Conservation (phyloP, 2,797 vertebrate species). For the Arremon aurantiirostris region DNA sequence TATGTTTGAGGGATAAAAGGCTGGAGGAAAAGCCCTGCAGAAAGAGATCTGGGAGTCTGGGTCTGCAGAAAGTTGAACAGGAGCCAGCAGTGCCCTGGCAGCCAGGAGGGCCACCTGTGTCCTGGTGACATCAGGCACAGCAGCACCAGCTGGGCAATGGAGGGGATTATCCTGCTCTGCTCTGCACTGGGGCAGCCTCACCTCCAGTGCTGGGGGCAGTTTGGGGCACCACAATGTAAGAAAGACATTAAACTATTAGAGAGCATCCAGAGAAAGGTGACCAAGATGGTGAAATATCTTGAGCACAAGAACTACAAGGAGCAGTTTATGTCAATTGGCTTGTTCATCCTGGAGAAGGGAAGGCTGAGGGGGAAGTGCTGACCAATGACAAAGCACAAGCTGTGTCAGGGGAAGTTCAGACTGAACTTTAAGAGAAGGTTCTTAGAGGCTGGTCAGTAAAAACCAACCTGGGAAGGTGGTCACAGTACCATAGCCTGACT, state of each 20-base stretch:
- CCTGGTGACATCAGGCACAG: neutral
- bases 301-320: neutral
- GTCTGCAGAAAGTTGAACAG: fast-evolving
- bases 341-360: neutral
- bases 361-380: neutral
- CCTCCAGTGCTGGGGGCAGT: fast-evolving
- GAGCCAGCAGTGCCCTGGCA: neutral
- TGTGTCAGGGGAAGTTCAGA: neutral
- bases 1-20: neutral
- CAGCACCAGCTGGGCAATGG: fast-evolving
- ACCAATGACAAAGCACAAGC: no score
- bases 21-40: neutral
- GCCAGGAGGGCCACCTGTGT: fast-evolving
- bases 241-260: neutral
- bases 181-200: fast-evolving
- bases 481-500: neutral
- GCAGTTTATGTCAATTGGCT: neutral
- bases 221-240: neutral
- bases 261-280: neutral
- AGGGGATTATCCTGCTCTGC: fast-evolving
- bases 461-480: neutral
- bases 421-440: neutral
- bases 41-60: neutral
- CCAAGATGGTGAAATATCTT: neutral
- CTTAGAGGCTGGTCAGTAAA: neutral